A percentile compares a stretch with the other conserved stretches of the same genome.
These are phyloP conservation scores for Euspilapteryx auroguttella DNA, from an alignment of 2,888 invertebrate species.

Conservation along the genomic window DNA sequence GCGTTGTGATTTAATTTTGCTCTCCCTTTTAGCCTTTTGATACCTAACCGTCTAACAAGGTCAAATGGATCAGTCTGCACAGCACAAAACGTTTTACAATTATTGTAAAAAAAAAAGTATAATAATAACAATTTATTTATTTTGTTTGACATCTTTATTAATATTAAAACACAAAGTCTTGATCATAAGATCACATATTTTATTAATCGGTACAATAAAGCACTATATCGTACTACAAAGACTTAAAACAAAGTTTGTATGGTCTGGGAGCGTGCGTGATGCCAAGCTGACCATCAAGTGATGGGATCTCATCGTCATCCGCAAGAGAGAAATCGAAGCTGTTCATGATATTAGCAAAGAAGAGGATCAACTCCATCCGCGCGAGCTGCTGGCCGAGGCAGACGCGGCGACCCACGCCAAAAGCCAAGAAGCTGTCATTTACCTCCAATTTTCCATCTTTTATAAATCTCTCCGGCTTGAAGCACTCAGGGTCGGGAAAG, in stretches of 20 bases:
- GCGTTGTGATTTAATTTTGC: constrained; percentile 32
- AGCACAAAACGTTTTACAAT: too few relatives aligned
- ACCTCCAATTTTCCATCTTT: constrained; percentile 69
- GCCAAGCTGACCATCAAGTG: constrained; percentile 71
- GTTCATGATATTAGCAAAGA: constrained; percentile 78
- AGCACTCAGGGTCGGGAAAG: constrained; percentile 78
- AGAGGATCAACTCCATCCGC: constrained; percentile 80
- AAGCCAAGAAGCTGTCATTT: constrained; percentile 81
- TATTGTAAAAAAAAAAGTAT: too few relatives aligned
- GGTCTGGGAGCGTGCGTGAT: constrained; percentile 72
- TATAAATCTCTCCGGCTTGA: constrained; percentile 76
- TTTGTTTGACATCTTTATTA: too few relatives aligned
- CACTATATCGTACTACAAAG: too few relatives aligned
- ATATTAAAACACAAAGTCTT: too few relatives aligned
- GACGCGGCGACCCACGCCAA: constrained; percentile 83
- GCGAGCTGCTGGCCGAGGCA: constrained; percentile 82
- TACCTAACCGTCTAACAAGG: too few relatives aligned
- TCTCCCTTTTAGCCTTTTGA: constrained; percentile 31
- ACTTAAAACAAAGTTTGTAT: constrained; percentile 14
- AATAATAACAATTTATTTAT: too few relatives aligned
- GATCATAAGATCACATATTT: too few relatives aligned
- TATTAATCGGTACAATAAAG: too few relatives aligned
- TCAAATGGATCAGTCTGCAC: too few relatives aligned
- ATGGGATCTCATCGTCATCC: constrained; percentile 68
- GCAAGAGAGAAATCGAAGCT: constrained; percentile 70